phyloP scores from a whole-genome alignment of 2,113 vertebrate species.

The Muntiacus muntjak region DNA sequence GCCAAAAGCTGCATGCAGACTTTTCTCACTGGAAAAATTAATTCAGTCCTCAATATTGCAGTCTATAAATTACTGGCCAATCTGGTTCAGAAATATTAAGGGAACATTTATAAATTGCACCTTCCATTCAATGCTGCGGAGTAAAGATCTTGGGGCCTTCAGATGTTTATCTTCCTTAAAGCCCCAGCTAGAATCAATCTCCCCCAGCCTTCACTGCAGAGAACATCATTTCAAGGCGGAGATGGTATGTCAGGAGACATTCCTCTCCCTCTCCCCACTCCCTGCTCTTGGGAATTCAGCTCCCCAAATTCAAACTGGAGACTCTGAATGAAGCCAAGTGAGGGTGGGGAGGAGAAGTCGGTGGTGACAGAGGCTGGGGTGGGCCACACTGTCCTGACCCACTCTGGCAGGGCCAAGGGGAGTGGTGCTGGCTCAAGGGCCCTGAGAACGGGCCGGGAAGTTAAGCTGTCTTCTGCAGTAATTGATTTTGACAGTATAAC shows the following conservation, averaged over 20 bases:
- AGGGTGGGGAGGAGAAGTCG: neutral
- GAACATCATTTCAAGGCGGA: neutral
- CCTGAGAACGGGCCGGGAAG: conserved; percentile 61
- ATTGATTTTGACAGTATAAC: conserved; percentile 96
- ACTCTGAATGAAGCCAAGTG: neutral
- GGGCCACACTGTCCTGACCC: neutral
- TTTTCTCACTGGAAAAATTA: conserved; percentile 61
- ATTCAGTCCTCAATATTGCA: conserved; percentile 67
- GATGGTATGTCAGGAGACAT: neutral
- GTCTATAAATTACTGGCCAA: conserved; percentile 73
- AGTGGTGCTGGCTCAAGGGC: neutral
- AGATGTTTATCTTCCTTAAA: conserved; percentile 71
- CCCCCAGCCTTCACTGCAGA: neutral
- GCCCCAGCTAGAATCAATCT: conserved; percentile 49
- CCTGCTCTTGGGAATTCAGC: neutral
- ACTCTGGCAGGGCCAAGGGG: neutral
- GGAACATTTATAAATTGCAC: conserved; percentile 70
- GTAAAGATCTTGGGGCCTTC: conserved; percentile 51
- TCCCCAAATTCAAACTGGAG: neutral
- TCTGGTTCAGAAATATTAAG: conserved; percentile 76
- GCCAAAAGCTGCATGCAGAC: neutral
- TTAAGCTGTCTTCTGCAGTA: conserved; percentile 91
- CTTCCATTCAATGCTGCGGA: conserved; percentile 57
- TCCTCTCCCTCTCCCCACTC: neutral
- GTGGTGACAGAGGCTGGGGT: neutral